These are phyloP conservation scores for Nicator chloris DNA, from an alignment of 2,113 vertebrate species.

Conservation along the genomic window DNA sequence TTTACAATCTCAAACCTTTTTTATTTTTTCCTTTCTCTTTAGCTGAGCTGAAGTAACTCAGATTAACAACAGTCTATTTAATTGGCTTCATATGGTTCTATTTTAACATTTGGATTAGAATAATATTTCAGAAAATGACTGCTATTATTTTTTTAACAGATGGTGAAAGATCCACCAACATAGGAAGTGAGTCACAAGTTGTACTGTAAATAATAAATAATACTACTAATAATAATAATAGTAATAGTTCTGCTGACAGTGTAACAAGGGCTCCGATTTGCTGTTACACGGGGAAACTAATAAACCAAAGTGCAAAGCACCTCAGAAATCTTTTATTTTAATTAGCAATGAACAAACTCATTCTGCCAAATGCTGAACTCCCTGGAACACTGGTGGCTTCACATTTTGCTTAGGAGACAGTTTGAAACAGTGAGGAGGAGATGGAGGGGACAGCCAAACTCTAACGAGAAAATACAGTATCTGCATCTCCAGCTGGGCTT, in stretches of 20 bases:
- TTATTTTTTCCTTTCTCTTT: neutral
- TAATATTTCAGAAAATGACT: slow-evolving; percentile 60
- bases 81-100: slow-evolving; percentile 58
- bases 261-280: slow-evolving; percentile 62
- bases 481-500: slow-evolving; percentile 15
- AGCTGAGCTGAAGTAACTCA: slow-evolving; percentile 42
- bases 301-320: slow-evolving; percentile 55
- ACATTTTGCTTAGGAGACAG: slow-evolving; percentile 36
- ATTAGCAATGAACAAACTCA: slow-evolving; percentile 56
- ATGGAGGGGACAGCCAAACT: neutral
- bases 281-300: slow-evolving; percentile 41
- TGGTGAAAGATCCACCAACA: slow-evolving; percentile 54
- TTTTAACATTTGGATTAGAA: slow-evolving; percentile 61
- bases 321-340: slow-evolving; percentile 66
- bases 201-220: slow-evolving; percentile 68
- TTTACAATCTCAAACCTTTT: neutral
- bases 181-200: slow-evolving; percentile 62
- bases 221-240: slow-evolving; percentile 62
- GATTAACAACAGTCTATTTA: slow-evolving; percentile 54
- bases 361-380: slow-evolving; percentile 54
- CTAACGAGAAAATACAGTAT: slow-evolving; percentile 29
- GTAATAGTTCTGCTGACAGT: slow-evolving; percentile 61
- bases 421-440: slow-evolving; percentile 5
- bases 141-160: slow-evolving; percentile 64
- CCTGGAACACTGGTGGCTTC: slow-evolving; percentile 8